These are phyloP conservation scores for Gymnocheta viridis DNA, from an alignment of 2,888 invertebrate genomes.

Conservation along the genomic window DNA sequence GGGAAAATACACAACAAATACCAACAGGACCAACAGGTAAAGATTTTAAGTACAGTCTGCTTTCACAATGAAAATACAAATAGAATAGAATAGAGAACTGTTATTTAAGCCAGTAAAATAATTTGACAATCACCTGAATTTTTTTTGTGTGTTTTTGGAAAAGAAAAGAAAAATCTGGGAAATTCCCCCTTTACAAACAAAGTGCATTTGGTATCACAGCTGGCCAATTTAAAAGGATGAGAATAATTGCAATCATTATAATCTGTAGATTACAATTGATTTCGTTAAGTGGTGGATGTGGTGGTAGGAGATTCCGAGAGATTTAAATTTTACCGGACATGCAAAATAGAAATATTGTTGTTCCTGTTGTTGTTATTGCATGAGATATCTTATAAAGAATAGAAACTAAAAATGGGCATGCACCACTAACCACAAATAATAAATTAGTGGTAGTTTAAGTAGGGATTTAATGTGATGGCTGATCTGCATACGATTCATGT, in stretches of 20 bases:
- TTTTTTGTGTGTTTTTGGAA: not conserved
- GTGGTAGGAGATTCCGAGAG: constrained; percentile 2
- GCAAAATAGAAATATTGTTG: constrained; percentile 29
- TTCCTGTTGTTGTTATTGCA: not conserved
- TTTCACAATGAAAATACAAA: not conserved
- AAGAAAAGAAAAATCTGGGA: constrained; percentile 13
- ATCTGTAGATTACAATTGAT: constrained; percentile 64
- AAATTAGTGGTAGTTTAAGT: constrained; percentile 67
- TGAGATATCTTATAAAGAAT: not conserved
- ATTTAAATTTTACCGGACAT: constrained; percentile 22
- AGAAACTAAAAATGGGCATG: constrained; percentile 43
- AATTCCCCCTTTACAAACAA: constrained; percentile 17
- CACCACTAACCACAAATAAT: constrained; percentile 64
- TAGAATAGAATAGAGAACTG: constrained; percentile 2
- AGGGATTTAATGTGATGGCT: constrained; percentile 35
- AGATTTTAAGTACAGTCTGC: constrained; percentile 32
- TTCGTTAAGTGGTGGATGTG: constrained; percentile 47
- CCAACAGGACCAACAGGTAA: constrained; percentile 36
- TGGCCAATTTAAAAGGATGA: constrained; percentile 28
- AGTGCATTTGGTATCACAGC: constrained; percentile 22
- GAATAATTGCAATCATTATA: constrained; percentile 60
- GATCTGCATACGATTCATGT: not conserved
- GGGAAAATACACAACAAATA: constrained; percentile 60
- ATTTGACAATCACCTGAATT: constrained; percentile 34
- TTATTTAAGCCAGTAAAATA: constrained; percentile 45